Conservation (phyloP, 1,140 invertebrate genomes). For the Cataglyphis hispanica region DNA sequence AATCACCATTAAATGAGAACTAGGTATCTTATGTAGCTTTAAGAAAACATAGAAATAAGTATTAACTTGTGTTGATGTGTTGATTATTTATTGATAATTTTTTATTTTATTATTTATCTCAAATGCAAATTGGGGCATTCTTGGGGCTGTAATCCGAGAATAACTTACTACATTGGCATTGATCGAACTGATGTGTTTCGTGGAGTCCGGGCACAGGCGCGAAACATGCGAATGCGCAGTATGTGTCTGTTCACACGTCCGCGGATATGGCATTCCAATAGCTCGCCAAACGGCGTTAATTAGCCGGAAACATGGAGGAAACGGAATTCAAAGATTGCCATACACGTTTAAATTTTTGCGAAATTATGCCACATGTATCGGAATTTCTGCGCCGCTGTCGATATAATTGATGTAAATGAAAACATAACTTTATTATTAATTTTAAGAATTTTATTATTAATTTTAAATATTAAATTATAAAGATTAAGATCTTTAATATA, state of each 20-base stretch:
- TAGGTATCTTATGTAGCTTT: too few relatives aligned
- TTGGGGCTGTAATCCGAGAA: slow-evolving; percentile 33
- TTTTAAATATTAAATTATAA: neutral
- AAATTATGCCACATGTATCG: neutral
- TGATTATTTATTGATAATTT: neutral
- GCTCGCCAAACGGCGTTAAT: slow-evolving; percentile 67
- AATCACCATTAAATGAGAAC: neutral
- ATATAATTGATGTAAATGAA: neutral
- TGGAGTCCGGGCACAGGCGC: slow-evolving; percentile 28
- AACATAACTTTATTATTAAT: slow-evolving; percentile 4
- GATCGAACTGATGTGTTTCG: slow-evolving; percentile 37
- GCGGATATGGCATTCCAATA: slow-evolving; percentile 74
- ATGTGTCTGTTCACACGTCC: slow-evolving; percentile 59
- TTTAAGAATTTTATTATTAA: neutral
- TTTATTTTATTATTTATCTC: neutral
- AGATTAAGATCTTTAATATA: neutral
- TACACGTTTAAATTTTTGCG: slow-evolving; percentile 42
- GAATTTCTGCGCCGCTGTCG: slow-evolving; percentile 5
- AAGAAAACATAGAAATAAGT: neutral
- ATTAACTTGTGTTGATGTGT: neutral
- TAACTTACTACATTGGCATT: slow-evolving; percentile 47
- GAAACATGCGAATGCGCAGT: slow-evolving; percentile 57
- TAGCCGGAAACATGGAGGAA: slow-evolving; percentile 66
- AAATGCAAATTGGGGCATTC: slow-evolving; percentile 29
- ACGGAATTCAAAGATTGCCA: slow-evolving; percentile 62